phyloP scores from a whole-genome alignment of 2,113 vertebrate genomes.

The Cavia aperea region DNA sequence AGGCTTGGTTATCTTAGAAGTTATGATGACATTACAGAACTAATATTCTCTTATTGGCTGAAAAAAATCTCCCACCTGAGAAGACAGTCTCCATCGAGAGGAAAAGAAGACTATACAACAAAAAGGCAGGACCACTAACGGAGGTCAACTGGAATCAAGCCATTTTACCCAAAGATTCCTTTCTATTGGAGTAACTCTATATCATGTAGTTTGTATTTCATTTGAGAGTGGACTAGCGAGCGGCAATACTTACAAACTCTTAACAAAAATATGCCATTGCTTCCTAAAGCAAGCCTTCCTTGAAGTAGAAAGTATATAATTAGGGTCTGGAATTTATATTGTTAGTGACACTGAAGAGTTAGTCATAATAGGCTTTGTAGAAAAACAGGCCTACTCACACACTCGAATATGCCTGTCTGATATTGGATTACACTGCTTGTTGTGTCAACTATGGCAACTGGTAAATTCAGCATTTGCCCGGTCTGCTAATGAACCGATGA shows the following conservation, averaged over 20 bases:
- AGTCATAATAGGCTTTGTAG: not conserved
- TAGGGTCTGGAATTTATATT: constrained; percentile 22
- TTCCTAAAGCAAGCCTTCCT: not conserved
- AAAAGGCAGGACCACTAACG: not conserved
- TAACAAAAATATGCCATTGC: not conserved
- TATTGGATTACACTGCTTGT: not conserved
- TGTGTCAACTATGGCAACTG: not conserved
- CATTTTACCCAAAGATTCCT: not conserved
- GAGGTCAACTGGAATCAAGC: not conserved
- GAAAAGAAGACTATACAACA: not conserved
- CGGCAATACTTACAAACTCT: constrained; percentile 25
- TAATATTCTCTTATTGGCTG: not conserved
- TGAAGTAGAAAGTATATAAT: not conserved
- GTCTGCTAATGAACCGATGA: not conserved
- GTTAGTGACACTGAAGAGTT: not conserved
- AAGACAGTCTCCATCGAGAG: not conserved
- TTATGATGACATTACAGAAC: not conserved
- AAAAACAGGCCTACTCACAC: constrained; percentile 33
- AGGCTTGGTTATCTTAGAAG: not conserved
- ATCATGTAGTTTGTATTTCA: not conserved
- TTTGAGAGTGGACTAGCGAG: not conserved
- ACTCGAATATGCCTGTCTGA: not conserved
- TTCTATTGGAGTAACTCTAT: not conserved
- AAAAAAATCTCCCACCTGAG: not conserved
- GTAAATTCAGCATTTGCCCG: not conserved